Evolutionary conservation across 1,140 invertebrate genomes (phyloP), one percentile per base, ranked within the genome.

Genomic region (Monochamus saltuarius): DNA sequence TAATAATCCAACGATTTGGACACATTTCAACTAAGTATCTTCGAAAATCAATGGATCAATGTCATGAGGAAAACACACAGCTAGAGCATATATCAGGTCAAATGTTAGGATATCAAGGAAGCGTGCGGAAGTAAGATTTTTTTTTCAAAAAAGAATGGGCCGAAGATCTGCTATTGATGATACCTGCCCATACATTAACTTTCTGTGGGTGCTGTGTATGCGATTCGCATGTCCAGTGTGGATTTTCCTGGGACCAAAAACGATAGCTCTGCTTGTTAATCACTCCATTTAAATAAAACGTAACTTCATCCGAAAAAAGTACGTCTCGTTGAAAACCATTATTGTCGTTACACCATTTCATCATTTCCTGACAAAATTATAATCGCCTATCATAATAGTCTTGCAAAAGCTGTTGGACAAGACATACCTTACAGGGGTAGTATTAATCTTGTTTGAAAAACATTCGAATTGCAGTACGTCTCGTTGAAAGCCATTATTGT

Each of bases 211-310:
- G 50, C 39, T 61, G 54, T 10, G 56, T 56, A 36, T 65, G 55
- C 16, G 14, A 43, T 57, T 62, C 56, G 56, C n/a, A 8, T 37
- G 57, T 68, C 60, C 46, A 64, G 22, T 52, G 39, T 29, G 54
- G 47, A 65, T 62, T 66, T 42, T 55, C 38, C 57, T 50, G 46
- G 13, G 56, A 14, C 56, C 61, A 63, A 43, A 52, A 39, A 13
- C 50, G 13, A 54, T 49, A 65, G 49, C 57, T 65, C 11, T 65
- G 59, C 38, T 42, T 52, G 35, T 65, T 56, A 46, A 61, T 54
- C 22, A 29, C 11, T 19, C 49, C 34, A 10, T 11, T 55, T 56
- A 50, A n/a, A 42, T 16, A 42, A 56, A 58, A 62, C 10, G 14
- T 55, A 35, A 1, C 11, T 52, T 56, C 60, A 57, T 62, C 39